Percentiles rank a stretch among this genome's conserved stretches.
Conservation (phyloP, 2,113 vertebrate species). For the Dromiciops gliroides region DNA sequence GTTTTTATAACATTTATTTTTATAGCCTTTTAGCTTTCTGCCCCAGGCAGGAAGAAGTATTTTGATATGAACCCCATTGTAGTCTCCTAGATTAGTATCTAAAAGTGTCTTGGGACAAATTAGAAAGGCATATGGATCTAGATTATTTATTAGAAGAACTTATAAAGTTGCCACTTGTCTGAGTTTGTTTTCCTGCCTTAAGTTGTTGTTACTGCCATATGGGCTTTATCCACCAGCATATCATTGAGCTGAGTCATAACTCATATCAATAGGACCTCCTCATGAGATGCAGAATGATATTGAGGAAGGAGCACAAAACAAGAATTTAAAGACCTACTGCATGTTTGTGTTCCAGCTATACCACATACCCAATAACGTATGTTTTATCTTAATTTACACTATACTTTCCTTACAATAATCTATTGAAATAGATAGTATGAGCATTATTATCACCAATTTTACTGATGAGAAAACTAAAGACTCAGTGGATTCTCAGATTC, state of each 20-base stretch:
- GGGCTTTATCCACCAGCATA: not conserved
- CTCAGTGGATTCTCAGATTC: too few species aligned
- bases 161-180: not conserved
- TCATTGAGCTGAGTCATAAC: not conserved
- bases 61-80: constrained; percentile 1
- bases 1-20: constrained; percentile 37
- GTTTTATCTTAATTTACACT: too few species aligned
- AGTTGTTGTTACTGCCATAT: not conserved
- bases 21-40: constrained; percentile 16
- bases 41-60: not conserved
- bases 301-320: too few species aligned
- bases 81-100: not conserved
- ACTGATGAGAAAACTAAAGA: too few species aligned
- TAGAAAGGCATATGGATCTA: not conserved
- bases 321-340: not conserved
- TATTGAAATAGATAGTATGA: not conserved
- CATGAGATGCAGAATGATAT: not conserved
- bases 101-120: not conserved
- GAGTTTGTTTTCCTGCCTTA: not conserved
- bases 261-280: not conserved
- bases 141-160: not conserved
- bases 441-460: too few species aligned
- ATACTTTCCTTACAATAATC: not conserved
- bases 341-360: not conserved
- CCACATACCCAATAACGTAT: not conserved